Base-by-base conservation (phyloP, 2,113 vertebrate species). In the Spea multiplicata region DNA sequence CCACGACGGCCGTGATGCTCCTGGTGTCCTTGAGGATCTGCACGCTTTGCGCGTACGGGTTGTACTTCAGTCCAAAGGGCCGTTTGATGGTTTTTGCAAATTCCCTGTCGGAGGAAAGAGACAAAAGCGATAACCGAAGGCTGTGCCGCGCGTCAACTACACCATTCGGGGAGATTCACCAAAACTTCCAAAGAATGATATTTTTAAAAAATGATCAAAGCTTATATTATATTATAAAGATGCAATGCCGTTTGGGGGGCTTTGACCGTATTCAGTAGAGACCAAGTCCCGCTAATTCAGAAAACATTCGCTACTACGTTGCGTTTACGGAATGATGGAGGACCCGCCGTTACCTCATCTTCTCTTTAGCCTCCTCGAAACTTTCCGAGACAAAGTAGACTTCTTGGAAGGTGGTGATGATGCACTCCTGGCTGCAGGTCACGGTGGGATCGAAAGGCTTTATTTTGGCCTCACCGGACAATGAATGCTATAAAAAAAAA, bases 61-160 rank as follows among this genome's bases (percentile, higher is more conserved):
- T 98, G 87, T 99, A 99, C 81, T 94, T 95, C 83, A 99, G 90
- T 0, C 93, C 95, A 89, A 99, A 99, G 0, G 96, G 96, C n/a
- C 96, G 94, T 86, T 94, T 97, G 83, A 99, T 96, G 81, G 95
- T 98, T 92, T 97, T 98, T 73, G 96, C 94, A 89, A 99, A 99
- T 86, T 99, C 97, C 87, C 97, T 99, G 14, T 82, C 71, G 30
- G 72, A 2, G 68, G 77, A 83, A 82, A 81, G 52, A 59, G 78
- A 74, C 13, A 82, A 49, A 74, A 13, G 55, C 5, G 30, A 30
- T 30, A 30, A 30, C 30, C 30, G 30, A 30, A 30, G 30, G 30
- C 30, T 30, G 30, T 30, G 2, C 30, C 30, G 2, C 30, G 30
- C 30, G 30, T 30, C 30, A 30, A 30, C 30, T 30, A 30, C 30